Conservation (phyloP, 92 coral and sea anemone genomes). For the Porites lobata region DNA sequence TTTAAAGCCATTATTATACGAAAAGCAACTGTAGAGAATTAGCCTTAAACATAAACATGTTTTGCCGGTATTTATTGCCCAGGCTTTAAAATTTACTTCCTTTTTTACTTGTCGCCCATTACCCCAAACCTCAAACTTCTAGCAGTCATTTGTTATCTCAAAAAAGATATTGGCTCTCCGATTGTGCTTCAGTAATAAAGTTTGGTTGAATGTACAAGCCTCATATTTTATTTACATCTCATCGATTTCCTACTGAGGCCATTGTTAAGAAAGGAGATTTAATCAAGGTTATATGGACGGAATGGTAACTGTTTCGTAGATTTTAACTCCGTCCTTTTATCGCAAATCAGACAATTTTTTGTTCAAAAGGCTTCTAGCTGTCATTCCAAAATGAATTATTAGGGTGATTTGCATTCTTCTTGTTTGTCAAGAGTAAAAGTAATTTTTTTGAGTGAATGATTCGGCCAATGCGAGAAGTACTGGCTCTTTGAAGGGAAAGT, state of each 20-base stretch:
- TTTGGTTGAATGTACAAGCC: constrained; percentile 49
- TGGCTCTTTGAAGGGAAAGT: not conserved
- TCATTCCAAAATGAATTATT: constrained; percentile 19
- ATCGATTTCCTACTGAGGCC: constrained; percentile 43
- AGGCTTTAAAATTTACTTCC: not conserved
- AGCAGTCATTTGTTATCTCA: constrained; percentile 18
- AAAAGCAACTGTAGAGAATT: constrained; percentile 21
- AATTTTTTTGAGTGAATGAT: constrained; percentile 36
- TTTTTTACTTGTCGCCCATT: not conserved
- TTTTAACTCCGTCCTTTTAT: constrained; percentile 34
- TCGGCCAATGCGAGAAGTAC: constrained; percentile 19
- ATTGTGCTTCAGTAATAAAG: constrained; percentile 38
- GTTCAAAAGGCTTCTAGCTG: constrained; percentile 29
- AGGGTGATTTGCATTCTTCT: constrained; percentile 40
- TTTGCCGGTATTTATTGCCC: not conserved
- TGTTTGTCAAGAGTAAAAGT: constrained; percentile 28
- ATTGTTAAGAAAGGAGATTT: constrained; percentile 33
- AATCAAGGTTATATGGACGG: constrained; percentile 6
- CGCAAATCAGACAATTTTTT: constrained; percentile 34
- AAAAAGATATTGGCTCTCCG: constrained; percentile 42
- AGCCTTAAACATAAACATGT: constrained; percentile 30
- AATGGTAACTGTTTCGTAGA: constrained; percentile 25
- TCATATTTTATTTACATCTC: constrained; percentile 51
- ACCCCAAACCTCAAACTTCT: constrained; percentile 26
- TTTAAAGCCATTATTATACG: constrained; percentile 33